These are phyloP conservation scores for Periophthalmus magnuspinnatus DNA, from an alignment of 2,797 vertebrate genomes.

Conservation along the genomic window DNA sequence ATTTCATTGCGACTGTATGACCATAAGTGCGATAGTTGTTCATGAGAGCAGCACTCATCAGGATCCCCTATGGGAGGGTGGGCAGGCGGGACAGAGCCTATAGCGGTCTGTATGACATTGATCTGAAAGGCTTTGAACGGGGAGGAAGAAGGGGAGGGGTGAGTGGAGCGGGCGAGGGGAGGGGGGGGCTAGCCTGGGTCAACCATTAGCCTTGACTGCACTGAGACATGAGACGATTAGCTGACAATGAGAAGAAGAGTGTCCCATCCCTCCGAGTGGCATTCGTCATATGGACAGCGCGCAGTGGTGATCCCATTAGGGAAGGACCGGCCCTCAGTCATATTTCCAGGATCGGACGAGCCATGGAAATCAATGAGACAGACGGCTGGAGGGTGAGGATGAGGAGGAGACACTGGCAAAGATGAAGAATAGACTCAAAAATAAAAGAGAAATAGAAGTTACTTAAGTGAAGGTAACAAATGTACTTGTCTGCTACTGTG, in stretches of 20 bases:
- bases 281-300: slow-evolving; percentile 59
- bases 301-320: slow-evolving; percentile 64
- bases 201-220: slow-evolving; percentile 45
- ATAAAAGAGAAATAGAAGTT: not conserved
- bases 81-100: slow-evolving; percentile 8
- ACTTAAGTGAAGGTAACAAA: not conserved
- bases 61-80: slow-evolving; percentile 26
- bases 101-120: slow-evolving; percentile 34
- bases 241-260: slow-evolving; percentile 55
- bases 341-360: slow-evolving; percentile 56
- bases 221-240: slow-evolving; percentile 47
- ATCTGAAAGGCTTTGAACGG: slow-evolving; percentile 18
- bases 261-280: slow-evolving; percentile 43
- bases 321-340: slow-evolving; percentile 55
- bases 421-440: not conserved
- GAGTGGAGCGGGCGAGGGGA: not conserved
- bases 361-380: slow-evolving; percentile 60
- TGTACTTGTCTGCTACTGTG: not conserved
- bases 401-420: slow-evolving; percentile 13
- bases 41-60: slow-evolving; percentile 32
- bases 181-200: slow-evolving; percentile 1
- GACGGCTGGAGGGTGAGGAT: slow-evolving; percentile 46
- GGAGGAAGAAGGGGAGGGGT: too few species aligned
- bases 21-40: slow-evolving; percentile 25
- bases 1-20: slow-evolving; percentile 41